phyloP scores from a whole-genome alignment of 1,140 invertebrate genomes.

The Helicoverpa zea region DNA sequence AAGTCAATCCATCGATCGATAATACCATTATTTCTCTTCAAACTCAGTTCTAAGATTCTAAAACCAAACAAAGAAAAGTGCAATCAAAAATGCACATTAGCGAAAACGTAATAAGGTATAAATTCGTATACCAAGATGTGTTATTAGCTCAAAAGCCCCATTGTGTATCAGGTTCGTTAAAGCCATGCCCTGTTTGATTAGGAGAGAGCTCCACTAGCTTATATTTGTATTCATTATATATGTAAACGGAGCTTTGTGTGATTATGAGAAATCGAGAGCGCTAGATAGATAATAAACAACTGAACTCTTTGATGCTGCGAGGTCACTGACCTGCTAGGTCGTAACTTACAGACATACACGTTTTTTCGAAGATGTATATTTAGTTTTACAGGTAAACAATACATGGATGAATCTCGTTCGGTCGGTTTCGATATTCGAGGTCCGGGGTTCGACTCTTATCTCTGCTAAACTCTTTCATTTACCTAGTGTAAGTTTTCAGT shows the following conservation, averaged over 20 bases:
- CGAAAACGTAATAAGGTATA: background rate
- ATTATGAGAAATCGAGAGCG: constrained; percentile 31
- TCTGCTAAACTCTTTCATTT: too few species aligned
- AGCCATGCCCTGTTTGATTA: constrained; percentile 39
- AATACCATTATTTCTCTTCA: constrained; percentile 7
- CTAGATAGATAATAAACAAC: background rate
- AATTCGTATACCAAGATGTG: background rate
- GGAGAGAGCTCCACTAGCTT: constrained; percentile 33
- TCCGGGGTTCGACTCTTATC: too few species aligned
- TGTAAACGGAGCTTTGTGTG: background rate
- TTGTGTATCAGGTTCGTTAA: constrained; percentile 40
- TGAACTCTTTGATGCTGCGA: background rate
- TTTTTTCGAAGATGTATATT: too few species aligned
- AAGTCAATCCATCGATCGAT: background rate
- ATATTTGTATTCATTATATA: constrained; percentile 19
- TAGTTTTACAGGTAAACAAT: too few species aligned
- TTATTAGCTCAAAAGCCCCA: constrained; percentile 25
- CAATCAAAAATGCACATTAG: background rate
- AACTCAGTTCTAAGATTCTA: background rate
- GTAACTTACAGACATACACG: too few species aligned
- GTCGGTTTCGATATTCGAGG: too few species aligned
- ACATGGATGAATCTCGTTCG: too few species aligned
- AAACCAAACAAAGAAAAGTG: background rate
- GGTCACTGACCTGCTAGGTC: background rate
- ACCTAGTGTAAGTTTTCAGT: too few species aligned